Evolutionary conservation across 2,113 vertebrate species (phyloP).

Genomic region (Plecotus auritus): DNA sequence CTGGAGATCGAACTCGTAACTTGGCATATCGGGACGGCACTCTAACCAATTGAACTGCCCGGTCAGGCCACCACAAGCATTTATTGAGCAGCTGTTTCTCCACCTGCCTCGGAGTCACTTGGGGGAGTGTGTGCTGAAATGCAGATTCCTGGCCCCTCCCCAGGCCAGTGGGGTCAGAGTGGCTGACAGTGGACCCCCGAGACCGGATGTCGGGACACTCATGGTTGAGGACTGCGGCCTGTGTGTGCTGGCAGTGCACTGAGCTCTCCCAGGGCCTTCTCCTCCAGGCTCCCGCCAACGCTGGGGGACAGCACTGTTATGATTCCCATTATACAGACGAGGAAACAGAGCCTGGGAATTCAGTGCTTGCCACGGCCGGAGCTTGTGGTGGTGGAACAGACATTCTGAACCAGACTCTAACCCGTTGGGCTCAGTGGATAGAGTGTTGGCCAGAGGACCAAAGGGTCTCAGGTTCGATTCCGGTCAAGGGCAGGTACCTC

Average conservation of each 20-base stretch:
- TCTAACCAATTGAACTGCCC: background rate
- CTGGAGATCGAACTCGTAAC: background rate
- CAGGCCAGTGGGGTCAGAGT: background rate
- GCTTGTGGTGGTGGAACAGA: background rate
- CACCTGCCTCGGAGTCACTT: background rate
- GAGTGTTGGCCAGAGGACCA: no score
- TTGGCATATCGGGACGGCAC: background rate
- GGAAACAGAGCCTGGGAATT: background rate
- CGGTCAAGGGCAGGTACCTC: no score
- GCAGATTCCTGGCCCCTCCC: background rate
- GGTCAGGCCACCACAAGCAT: no score
- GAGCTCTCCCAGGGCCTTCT: background rate
- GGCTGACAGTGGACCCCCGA: background rate
- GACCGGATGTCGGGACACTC: background rate
- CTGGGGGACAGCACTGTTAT: fast-evolving
- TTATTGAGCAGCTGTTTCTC: background rate
- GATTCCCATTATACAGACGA: background rate
- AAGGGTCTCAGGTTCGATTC: no score
- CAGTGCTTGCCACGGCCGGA: background rate
- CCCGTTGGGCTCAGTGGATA: no score
- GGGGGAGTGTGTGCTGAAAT: no score
- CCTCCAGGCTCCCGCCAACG: background rate
- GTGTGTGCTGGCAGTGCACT: background rate
- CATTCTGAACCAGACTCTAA: background rate
- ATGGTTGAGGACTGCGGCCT: fast-evolving